A percentile compares a stretch with the other conserved stretches of the same genome.
These are phyloP conservation scores for Drosophila varians DNA, from an alignment of 1,140 invertebrate species.

Conservation along the genomic window DNA sequence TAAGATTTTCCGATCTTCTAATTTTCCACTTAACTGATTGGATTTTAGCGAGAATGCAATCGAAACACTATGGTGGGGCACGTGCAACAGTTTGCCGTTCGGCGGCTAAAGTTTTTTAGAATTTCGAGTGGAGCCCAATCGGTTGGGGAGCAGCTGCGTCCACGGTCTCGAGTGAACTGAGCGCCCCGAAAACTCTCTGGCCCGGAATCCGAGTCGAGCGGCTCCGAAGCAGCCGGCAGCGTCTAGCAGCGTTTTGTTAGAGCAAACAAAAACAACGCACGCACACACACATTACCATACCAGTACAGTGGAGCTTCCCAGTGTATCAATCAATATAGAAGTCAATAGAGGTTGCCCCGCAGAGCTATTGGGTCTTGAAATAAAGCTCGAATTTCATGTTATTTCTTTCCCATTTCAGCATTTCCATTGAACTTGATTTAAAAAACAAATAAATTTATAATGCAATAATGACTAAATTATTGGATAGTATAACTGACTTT, in stretches of 20 bases:
- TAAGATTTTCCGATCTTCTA: background rate
- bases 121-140: slow-evolving; percentile 18
- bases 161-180: slow-evolving; percentile 77
- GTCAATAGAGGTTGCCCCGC: too few relatives aligned
- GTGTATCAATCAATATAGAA: too few relatives aligned
- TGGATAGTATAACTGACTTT: too few relatives aligned
- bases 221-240: slow-evolving; percentile 30
- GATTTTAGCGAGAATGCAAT: slow-evolving; percentile 17
- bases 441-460: too few relatives aligned
- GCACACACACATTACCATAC: slow-evolving; percentile 23
- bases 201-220: slow-evolving; percentile 28
- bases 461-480: too few relatives aligned
- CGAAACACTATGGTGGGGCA: slow-evolving; percentile 26
- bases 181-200: slow-evolving; percentile 58
- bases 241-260: slow-evolving; percentile 32
- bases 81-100: slow-evolving; percentile 47
- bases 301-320: slow-evolving; percentile 5
- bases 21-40: background rate
- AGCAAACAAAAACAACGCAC: slow-evolving; percentile 46
- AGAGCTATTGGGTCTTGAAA: too few relatives aligned
- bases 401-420: too few relatives aligned
- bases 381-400: too few relatives aligned
- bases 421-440: too few relatives aligned
- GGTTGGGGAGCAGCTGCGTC: slow-evolving; percentile 43
- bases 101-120: slow-evolving; percentile 16